These are phyloP conservation scores for Whitmania pigra DNA, from an alignment of 1,140 invertebrate genomes.

Conservation along the genomic window DNA sequence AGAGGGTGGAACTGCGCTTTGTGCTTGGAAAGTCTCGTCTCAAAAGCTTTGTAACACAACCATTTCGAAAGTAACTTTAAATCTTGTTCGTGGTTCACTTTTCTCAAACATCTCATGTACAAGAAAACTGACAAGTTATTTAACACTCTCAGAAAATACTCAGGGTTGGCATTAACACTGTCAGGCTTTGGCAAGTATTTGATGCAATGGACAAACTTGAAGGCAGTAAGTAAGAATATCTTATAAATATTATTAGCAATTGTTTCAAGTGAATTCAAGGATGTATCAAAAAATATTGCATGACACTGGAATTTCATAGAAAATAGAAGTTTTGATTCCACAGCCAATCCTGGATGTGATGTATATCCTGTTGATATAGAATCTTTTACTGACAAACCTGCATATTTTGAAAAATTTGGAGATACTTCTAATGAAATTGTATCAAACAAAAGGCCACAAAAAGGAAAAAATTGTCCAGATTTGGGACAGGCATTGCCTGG, in stretches of 20 bases:
- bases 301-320: slow-evolving; percentile 16
- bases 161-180: slow-evolving; percentile 4
- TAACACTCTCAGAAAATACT: slow-evolving; percentile 12
- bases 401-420: slow-evolving; percentile 10
- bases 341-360: background rate
- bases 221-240: slow-evolving; percentile 12
- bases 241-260: slow-evolving; percentile 15
- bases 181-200: slow-evolving; percentile 11
- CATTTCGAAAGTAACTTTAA: background rate
- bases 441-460: slow-evolving; percentile 22
- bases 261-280: slow-evolving; percentile 8
- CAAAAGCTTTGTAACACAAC: slow-evolving; percentile 3
- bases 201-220: slow-evolving; percentile 9
- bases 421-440: slow-evolving; percentile 6
- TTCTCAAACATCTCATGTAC: background rate
- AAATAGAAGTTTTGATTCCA: slow-evolving; percentile 9
- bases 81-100: background rate
- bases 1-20: background rate
- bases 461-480: slow-evolving; percentile 13
- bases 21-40: background rate
- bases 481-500: background rate
- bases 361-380: background rate
- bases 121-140: slow-evolving; percentile 1
- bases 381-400: background rate
- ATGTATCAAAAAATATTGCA: slow-evolving; percentile 10